Evolutionary conservation across 2,888 invertebrate species (phyloP).

Genomic region (Geotrupes spiniger): DNA sequence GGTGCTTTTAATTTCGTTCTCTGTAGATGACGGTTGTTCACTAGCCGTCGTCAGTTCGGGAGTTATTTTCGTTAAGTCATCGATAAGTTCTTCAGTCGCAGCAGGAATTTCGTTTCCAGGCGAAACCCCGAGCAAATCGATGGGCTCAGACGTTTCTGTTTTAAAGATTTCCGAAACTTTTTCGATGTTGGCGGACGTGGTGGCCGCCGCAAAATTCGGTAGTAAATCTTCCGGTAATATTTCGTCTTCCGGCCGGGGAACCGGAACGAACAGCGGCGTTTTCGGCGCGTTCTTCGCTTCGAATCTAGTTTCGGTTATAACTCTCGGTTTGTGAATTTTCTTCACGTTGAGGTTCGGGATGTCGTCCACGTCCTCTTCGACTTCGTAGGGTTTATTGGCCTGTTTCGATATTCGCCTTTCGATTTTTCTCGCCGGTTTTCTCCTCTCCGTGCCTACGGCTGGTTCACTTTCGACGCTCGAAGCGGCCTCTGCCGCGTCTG

Average conservation of each 20-base stretch:
- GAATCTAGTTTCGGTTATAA: conserved; percentile 42
- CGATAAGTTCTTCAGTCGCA: neutral
- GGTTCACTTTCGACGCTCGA: conserved; percentile 18
- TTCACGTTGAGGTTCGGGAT: conserved; percentile 38
- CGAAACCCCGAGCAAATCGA: neutral
- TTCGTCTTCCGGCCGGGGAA: conserved; percentile 22
- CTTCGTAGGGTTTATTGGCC: conserved; percentile 38
- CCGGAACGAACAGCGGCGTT: conserved; percentile 21
- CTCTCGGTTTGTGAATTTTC: conserved; percentile 37
- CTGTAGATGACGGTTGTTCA: conserved; percentile 17
- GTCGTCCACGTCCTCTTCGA: conserved; percentile 46
- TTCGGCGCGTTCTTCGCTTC: conserved; percentile 37
- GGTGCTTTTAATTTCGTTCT: conserved; percentile 19
- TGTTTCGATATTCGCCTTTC: conserved; percentile 31
- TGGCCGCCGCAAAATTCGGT: conserved; percentile 14
- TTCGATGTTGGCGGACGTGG: conserved; percentile 11
- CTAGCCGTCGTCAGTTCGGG: conserved; percentile 17
- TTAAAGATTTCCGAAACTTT: neutral
- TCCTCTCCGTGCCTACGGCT: conserved; percentile 25
- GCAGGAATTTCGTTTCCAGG: neutral
- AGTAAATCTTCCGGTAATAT: conserved; percentile 19
- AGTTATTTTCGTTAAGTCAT: neutral
- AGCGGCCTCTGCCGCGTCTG: conserved; percentile 33
- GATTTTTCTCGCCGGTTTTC: conserved; percentile 16
- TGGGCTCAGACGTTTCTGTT: conserved; percentile 4